Percentiles rank a stretch among this genome's conserved stretches.
Conservation (phyloP, 2,888 invertebrate species). For the Flabesymbios commensalis region DNA sequence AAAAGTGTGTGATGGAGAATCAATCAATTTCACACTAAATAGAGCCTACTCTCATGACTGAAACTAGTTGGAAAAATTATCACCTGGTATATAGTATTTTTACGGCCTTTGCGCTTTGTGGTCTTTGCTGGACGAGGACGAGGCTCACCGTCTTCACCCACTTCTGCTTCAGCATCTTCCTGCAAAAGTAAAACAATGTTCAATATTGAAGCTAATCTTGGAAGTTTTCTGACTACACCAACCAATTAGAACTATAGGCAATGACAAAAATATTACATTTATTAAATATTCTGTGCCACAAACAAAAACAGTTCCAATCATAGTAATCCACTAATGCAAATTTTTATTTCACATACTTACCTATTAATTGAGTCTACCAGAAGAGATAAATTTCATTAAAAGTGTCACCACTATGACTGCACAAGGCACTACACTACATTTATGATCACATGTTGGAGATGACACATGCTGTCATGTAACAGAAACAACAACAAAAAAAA, state of each 20-base stretch:
- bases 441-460: neutral
- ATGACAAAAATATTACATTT: too few species aligned
- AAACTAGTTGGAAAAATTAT: too few species aligned
- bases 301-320: neutral
- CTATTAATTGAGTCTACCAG: too few species aligned
- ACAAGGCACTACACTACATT: neutral
- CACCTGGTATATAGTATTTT: slow-evolving; percentile 61
- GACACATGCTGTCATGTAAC: neutral
- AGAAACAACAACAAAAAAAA: neutral
- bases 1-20: too few species aligned
- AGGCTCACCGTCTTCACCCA: slow-evolving; percentile 46
- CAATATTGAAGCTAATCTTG: too few species aligned
- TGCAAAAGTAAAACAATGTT: neutral
- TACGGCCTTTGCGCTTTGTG: slow-evolving; percentile 47
- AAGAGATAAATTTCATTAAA: too few species aligned
- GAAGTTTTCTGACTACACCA: too few species aligned
- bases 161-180: slow-evolving; percentile 40
- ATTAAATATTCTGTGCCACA: too few species aligned
- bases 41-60: too few species aligned
- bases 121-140: slow-evolving; percentile 36
- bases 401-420: neutral
- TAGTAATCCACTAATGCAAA: neutral
- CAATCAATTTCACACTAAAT: too few species aligned
- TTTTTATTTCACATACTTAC: too few species aligned
- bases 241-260: too few species aligned